Percentiles rank a stretch among this genome's conserved stretches.
Evolutionary conservation across 1,140 invertebrate species (phyloP).

Genomic region (Drosophila watanabei): DNA sequence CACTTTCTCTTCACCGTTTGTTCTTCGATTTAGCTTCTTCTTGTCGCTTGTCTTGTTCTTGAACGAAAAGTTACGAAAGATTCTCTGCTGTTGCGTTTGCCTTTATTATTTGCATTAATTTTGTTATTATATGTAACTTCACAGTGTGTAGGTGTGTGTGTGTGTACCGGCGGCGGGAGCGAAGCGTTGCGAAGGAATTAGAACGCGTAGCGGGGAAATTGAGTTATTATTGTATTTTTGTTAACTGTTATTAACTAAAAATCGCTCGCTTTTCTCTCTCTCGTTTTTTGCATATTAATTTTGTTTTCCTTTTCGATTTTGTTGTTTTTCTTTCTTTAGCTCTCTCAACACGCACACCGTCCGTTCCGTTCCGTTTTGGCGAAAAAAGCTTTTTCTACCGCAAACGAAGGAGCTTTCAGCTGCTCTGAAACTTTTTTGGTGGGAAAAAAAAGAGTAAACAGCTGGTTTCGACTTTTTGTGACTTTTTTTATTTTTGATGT

Average conservation of each 20-base stretch:
- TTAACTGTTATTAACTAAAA: constrained; percentile 4
- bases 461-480: not conserved
- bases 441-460: not conserved
- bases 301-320: constrained; percentile 7
- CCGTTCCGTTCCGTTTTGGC: constrained; percentile 20
- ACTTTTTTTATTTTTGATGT: not conserved
- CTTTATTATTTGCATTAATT: constrained; percentile 22
- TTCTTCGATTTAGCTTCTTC: constrained; percentile 38
- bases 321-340: not conserved
- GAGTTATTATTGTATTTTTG: constrained; percentile 8
- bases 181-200: constrained; percentile 8
- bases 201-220: not conserved
- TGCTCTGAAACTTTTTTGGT: constrained; percentile 8
- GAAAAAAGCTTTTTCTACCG: constrained; percentile 22
- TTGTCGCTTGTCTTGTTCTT: constrained; percentile 5
- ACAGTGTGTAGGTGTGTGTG: not conserved
- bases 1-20: constrained; percentile 31
- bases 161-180: constrained; percentile 19
- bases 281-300: not conserved
- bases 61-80: constrained; percentile 45
- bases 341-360: constrained; percentile 23
- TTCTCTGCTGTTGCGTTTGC: constrained; percentile 11
- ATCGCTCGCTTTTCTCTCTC: constrained; percentile 6
- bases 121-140: constrained; percentile 12
- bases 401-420: constrained; percentile 4